Percentiles rank a stretch among this genome's conserved stretches.
Evolutionary conservation across 2,797 vertebrate species (phyloP).

Genomic region (Gymnothorax javanicus): DNA sequence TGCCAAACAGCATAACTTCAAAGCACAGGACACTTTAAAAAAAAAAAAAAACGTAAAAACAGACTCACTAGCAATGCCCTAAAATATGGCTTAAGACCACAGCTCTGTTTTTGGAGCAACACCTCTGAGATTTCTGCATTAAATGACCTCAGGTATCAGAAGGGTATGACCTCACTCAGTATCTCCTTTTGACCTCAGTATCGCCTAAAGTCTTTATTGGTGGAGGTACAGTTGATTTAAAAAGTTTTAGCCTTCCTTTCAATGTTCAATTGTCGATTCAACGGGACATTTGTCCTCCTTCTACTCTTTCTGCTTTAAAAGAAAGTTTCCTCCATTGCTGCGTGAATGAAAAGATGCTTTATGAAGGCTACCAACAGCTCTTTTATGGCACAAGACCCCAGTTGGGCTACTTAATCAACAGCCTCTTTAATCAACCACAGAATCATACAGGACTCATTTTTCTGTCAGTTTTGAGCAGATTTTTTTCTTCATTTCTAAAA

Average conservation of each 20-base stretch:
- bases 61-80: background rate
- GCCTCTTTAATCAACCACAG: background rate
- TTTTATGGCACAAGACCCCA: background rate
- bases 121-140: background rate
- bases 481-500: background rate
- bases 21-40: background rate
- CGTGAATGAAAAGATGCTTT: background rate
- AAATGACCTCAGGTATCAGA: background rate
- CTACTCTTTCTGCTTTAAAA: background rate
- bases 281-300: background rate
- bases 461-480: background rate
- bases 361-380: background rate
- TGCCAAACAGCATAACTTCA: background rate
- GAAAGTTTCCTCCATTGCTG: background rate
- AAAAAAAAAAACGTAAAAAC: background rate
- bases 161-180: too few relatives aligned
- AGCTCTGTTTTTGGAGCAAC: background rate
- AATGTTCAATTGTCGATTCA: background rate
- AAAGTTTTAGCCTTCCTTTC: background rate
- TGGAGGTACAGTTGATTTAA: background rate
- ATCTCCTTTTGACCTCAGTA: too few relatives aligned
- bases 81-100: background rate
- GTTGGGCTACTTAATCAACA: background rate
- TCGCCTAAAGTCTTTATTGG: background rate
- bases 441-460: background rate